Percentiles rank a stretch among this genome's conserved stretches.
Evolutionary conservation across 2,113 vertebrate genomes (phyloP).

Genomic region (Sprattus sprattus): DNA sequence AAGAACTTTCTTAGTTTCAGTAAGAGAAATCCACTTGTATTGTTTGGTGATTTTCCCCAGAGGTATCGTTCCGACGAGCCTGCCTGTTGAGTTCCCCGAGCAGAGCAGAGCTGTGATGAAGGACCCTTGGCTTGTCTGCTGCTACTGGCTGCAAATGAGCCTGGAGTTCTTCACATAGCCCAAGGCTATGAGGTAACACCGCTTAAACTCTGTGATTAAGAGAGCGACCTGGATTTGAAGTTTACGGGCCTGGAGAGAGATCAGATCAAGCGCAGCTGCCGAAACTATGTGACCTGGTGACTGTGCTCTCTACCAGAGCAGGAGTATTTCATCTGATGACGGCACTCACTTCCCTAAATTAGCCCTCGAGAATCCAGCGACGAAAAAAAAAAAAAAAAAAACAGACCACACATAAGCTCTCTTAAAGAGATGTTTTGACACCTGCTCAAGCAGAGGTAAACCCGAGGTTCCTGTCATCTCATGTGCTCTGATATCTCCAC

Average conservation of each 20-base stretch:
- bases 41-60: not conserved
- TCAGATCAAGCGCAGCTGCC: not conserved
- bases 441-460: not conserved
- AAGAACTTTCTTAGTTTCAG: not conserved
- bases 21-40: not conserved
- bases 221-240: conserved; percentile 3
- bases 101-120: not conserved
- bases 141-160: not conserved
- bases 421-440: conserved; percentile 13
- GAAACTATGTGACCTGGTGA: not conserved
- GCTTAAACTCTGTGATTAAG: not conserved
- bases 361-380: not conserved
- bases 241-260: not conserved
- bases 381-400: not conserved
- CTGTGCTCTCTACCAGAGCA: not conserved
- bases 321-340: not conserved
- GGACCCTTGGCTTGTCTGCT: not conserved
- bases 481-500: not conserved
- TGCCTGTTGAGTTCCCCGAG: not conserved
- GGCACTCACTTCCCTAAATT: not conserved
- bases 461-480: not conserved
- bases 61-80: not conserved
- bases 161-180: not conserved
- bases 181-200: not conserved
- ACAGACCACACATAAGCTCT: not conserved